Conservation (phyloP, 2,797 vertebrate species). For the Dryobates pubescens region DNA sequence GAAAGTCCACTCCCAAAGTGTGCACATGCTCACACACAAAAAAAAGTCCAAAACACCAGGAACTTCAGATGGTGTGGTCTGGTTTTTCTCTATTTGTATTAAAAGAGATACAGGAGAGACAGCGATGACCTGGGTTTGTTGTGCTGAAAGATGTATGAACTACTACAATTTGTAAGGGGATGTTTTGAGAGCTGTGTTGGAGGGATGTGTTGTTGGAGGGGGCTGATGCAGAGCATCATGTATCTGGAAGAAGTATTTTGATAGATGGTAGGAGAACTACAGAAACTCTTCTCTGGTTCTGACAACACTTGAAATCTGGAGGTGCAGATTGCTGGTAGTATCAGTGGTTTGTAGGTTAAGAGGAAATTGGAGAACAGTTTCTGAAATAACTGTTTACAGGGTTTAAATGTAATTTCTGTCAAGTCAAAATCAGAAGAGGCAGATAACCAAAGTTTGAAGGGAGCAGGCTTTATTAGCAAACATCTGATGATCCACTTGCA, state of each 20-base stretch:
- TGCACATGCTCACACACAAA: no score
- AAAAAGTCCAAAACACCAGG: background rate
- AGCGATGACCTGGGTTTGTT: background rate
- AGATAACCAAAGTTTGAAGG: background rate
- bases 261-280: background rate
- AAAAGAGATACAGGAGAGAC: background rate
- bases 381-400: background rate
- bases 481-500: accelerated
- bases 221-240: accelerated
- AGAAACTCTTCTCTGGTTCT: background rate
- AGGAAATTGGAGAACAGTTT: background rate
- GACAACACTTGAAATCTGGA: background rate
- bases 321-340: background rate
- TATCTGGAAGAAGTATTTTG: background rate
- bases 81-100: background rate
- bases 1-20: background rate
- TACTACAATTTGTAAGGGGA: background rate
- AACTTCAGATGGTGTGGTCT: background rate
- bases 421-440: background rate
- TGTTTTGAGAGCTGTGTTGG: background rate
- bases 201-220: background rate
- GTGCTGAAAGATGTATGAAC: background rate
- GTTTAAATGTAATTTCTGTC: background rate
- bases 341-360: background rate
- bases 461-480: background rate